phyloP scores from a whole-genome alignment of 1,140 invertebrate genomes.

The Steinernema khuongi region DNA sequence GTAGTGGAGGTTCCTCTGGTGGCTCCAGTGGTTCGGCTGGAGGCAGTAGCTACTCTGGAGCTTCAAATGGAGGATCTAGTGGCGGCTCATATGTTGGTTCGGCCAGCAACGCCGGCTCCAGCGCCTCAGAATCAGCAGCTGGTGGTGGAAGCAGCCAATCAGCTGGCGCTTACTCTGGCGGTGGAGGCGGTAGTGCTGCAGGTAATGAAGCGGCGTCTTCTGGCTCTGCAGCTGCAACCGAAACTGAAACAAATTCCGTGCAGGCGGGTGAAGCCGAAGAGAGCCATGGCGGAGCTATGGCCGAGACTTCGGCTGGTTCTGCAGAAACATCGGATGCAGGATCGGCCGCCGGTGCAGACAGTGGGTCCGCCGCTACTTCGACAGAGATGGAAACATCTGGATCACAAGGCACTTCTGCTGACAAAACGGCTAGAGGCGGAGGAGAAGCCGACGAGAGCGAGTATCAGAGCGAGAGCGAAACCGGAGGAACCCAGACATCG shows the following conservation, averaged over 20 bases:
- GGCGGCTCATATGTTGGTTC: no score
- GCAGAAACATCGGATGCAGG: not conserved
- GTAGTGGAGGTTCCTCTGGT: not conserved
- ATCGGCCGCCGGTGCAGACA: not conserved
- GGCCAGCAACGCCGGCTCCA: no score
- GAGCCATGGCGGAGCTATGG: no score
- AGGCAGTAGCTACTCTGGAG: not conserved
- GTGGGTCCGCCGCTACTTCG: not conserved
- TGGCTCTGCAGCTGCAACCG: not conserved
- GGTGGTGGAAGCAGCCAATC: not conserved
- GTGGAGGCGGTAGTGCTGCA: not conserved
- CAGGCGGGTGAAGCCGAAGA: not conserved
- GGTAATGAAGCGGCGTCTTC: not conserved
- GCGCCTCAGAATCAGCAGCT: no score
- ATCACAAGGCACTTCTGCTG: no score
- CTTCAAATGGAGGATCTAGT: no score
- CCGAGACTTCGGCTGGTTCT: not conserved
- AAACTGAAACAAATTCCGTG: not conserved
- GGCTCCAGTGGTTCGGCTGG: not conserved
- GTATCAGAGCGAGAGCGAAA: not conserved
- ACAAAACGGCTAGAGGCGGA: not conserved
- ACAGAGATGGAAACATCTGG: not conserved
- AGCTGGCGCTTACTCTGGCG: no score
- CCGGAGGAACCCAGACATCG: not conserved
- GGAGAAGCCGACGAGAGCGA: conserved; percentile 4